phyloP scores from a whole-genome alignment of 2,888 invertebrate species.

The Scaptomyza polygonia region DNA sequence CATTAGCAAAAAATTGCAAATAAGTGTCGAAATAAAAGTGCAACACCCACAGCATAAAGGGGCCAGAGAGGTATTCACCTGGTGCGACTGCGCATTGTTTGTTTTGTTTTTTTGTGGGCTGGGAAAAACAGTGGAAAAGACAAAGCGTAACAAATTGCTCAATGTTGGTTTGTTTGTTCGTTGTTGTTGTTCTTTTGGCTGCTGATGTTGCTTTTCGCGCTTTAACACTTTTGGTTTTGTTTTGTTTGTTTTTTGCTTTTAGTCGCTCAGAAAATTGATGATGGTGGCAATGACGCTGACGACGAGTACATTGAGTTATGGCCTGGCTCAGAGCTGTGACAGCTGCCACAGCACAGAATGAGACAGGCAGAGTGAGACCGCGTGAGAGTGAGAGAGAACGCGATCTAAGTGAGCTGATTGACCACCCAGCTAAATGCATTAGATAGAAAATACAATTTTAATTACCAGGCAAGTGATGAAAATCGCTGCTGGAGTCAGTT shows the following conservation, averaged over 20 bases:
- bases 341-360: conserved; percentile 49
- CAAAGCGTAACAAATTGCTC: conserved; percentile 80
- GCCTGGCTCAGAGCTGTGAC: conserved; percentile 57
- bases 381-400: background rate
- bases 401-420: conserved; percentile 15
- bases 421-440: conserved; percentile 51
- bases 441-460: conserved; percentile 75
- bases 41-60: conserved; percentile 14
- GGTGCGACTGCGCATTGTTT: conserved; percentile 68
- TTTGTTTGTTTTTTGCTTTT: conserved; percentile 14
- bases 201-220: conserved; percentile 67
- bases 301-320: conserved; percentile 67
- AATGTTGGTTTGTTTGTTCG: conserved; percentile 47
- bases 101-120: conserved; percentile 28
- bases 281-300: conserved; percentile 49
- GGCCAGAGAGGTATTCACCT: conserved; percentile 36
- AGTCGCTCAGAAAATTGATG: conserved; percentile 68
- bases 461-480: conserved; percentile 72
- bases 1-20: conserved; percentile 78
- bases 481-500: conserved; percentile 49
- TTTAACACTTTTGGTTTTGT: conserved; percentile 75
- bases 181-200: conserved; percentile 3
- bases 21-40: conserved; percentile 72
- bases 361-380: background rate
- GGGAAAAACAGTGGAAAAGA: conserved; percentile 60